These are phyloP conservation scores for Phenacoccus solenopsis DNA, from an alignment of 1,140 invertebrate genomes.

Conservation along the genomic window DNA sequence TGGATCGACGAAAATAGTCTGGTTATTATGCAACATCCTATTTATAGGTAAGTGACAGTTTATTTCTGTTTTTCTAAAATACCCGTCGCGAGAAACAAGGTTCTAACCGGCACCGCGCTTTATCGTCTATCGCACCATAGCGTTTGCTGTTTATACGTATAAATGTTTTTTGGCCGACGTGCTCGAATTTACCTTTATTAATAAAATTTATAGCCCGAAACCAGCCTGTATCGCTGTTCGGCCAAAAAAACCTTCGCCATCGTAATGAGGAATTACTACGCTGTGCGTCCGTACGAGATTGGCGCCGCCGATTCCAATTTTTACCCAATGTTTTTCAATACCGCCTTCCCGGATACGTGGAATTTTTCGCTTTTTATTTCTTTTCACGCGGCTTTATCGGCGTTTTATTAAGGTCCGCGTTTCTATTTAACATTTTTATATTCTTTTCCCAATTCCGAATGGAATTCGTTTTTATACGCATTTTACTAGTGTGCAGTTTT, in stretches of 20 bases:
- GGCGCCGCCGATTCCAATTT: background rate
- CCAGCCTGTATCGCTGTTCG: background rate
- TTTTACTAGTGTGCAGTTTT: too few relatives aligned
- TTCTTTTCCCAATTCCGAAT: background rate
- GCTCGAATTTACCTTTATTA: constrained; percentile 1
- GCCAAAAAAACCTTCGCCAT: background rate
- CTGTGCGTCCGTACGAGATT: background rate
- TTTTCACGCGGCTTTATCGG: background rate
- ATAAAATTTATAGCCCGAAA: constrained; percentile 5
- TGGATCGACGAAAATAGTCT: constrained; percentile 64
- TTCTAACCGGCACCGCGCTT: background rate
- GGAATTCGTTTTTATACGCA: too few relatives aligned
- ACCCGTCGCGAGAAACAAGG: background rate
- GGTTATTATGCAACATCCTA: constrained; percentile 83
- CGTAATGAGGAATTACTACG: background rate
- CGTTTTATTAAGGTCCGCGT: background rate
- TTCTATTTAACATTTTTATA: background rate
- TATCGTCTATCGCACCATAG: background rate
- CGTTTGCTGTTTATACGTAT: background rate
- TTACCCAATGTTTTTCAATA: too few relatives aligned
- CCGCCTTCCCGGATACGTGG: background rate
- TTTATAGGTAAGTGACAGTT: constrained; percentile 56
- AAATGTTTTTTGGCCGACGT: background rate
- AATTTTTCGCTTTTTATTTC: background rate
- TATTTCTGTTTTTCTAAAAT: constrained; percentile 12